Percentiles rank a stretch among this genome's conserved stretches.
Evolutionary conservation across 2,888 invertebrate genomes (phyloP).

Genomic region (Nomada lathburiana): DNA sequence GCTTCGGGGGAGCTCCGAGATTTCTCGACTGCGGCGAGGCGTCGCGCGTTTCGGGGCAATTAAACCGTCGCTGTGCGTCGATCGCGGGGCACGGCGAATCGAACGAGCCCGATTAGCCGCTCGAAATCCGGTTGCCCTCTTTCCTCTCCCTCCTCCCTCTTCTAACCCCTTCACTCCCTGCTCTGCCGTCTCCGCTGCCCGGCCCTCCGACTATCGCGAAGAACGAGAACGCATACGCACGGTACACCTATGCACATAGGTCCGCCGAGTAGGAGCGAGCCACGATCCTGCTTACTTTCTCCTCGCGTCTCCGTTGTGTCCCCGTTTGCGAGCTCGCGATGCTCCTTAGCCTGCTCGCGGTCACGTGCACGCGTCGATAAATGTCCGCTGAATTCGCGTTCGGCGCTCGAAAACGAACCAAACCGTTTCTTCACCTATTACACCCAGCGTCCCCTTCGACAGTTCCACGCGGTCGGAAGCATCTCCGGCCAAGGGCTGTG

Average conservation of each 20-base stretch:
- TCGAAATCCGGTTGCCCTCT: slow-evolving; percentile 51
- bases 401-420: slow-evolving; percentile 12
- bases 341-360: slow-evolving; percentile 22
- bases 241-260: slow-evolving; percentile 7
- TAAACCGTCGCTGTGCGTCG: neutral
- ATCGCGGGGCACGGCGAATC: neutral
- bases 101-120: slow-evolving; percentile 4
- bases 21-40: too few relatives aligned
- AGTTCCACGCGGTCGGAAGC: slow-evolving; percentile 19
- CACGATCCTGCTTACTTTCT: slow-evolving; percentile 45
- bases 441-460: too few relatives aligned
- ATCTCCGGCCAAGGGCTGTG: slow-evolving; percentile 8
- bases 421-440: too few relatives aligned
- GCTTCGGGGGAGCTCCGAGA: too few relatives aligned
- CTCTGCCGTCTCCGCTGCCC: neutral
- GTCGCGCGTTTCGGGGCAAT: neutral
- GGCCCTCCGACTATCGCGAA: slow-evolving; percentile 7
- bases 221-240: slow-evolving; percentile 24
- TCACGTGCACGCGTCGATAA: slow-evolving; percentile 21
- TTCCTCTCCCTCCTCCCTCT: too few relatives aligned
- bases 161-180: too few relatives aligned
- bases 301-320: slow-evolving; percentile 55
- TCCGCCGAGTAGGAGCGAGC: slow-evolving; percentile 17
- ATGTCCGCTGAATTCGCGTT: neutral
- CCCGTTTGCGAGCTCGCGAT: slow-evolving; percentile 45